A percentile compares a stretch with the other conserved stretches of the same genome.
phyloP scores from a whole-genome alignment of 30 jellyfish, hydroid and myxozoan genomes.

The Hydractinia symbiolongicarpus region DNA sequence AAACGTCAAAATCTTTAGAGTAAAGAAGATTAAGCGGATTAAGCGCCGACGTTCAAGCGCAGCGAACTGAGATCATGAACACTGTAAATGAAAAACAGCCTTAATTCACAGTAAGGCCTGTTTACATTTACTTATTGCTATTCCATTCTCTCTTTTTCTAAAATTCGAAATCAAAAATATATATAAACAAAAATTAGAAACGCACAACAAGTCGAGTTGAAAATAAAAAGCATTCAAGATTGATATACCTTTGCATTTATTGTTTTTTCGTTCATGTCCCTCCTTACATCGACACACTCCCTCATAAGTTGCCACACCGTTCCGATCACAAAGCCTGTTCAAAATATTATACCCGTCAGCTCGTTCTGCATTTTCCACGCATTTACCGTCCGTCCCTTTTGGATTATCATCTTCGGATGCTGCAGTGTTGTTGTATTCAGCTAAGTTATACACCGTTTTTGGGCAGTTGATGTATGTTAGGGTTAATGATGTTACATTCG shows the following conservation, averaged over 20 bases:
- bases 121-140: no score
- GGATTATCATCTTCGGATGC: background rate
- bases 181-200: background rate
- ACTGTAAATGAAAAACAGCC: no score
- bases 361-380: constrained; percentile 23
- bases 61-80: no score
- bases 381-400: constrained; percentile 17
- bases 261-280: constrained; percentile 5
- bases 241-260: background rate
- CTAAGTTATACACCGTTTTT: constrained; percentile 7
- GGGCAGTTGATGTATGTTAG: constrained; percentile 14
- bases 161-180: background rate
- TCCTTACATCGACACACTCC: constrained; percentile 20
- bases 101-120: no score
- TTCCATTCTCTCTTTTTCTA: no score
- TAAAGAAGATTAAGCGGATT: no score
- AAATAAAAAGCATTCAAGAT: no score
- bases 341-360: background rate
- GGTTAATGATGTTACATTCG: constrained; percentile 14
- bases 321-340: constrained; percentile 6
- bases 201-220: background rate
- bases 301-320: constrained; percentile 2
- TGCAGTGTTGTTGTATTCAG: constrained; percentile 9
- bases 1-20: no score
- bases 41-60: no score